Base-by-base conservation (phyloP, 2,113 vertebrate genomes). In the Dendrocopos noguchii region DNA sequence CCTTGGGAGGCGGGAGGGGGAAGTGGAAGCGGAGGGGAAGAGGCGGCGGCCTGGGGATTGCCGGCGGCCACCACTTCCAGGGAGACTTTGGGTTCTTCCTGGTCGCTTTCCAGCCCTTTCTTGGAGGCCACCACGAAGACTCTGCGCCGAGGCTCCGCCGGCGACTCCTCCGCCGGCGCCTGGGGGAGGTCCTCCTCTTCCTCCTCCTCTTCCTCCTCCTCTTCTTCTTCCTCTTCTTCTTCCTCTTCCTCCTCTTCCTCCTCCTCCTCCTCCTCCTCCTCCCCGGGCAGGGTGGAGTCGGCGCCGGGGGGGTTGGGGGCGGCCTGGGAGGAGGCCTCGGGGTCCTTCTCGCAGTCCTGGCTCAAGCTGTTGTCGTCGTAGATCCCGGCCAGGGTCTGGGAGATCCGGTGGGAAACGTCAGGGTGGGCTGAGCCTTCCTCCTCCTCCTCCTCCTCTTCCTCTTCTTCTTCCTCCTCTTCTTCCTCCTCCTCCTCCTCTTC, bases 301-400 rank as follows among this genome's bases (percentile, higher is more conserved):
- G 87, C 87, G 0, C 87, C 79, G 15, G 87, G 28, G 1, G 78
- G 21, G 78, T 42, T 47, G 1, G 57, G 57, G 15, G 8, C 2
- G 16, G 50, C 0, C n/a, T 17, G 28, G 29, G 15, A 20, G 19
- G 59, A 6, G 6, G 19, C n/a, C 10, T n/a, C 36, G 10, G 55
- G 33, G 14, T 91, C 87, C 39, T 94, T 94, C 20, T 96, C 96
- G 50, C 96, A 97, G 36, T 98, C 97, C 65, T 97, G 97, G 87
- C 97, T 98, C 55, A 98, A 72, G 60, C 97, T 97, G 76, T 98
- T 98, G 76, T 98, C 97, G 12, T 98, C 97, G 6, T 98, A 98
- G 79, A 98, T 98, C 17, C 97, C 97, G 1, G 97, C 97, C 93
- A 98, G 63, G 3, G 97, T 98, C 87, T 97, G 97, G 0, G 97